Evolutionary conservation across 2,888 invertebrate genomes (phyloP).

Genomic region (Hyposoter didymator): DNA sequence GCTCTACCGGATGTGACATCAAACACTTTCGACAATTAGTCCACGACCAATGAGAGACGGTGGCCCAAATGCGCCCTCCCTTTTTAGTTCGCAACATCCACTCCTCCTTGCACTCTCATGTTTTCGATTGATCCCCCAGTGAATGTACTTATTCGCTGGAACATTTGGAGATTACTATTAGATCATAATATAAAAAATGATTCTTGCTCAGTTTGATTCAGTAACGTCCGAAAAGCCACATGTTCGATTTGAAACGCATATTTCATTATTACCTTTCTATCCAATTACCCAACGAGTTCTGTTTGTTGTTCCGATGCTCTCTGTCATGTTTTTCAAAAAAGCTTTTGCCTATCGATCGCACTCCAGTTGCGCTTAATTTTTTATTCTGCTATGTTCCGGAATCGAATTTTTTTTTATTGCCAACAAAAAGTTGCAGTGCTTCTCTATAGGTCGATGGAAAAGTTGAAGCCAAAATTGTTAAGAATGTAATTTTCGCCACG

Average conservation of each 20-base stretch:
- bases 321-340: neutral
- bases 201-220: too few species aligned
- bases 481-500: neutral
- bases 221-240: too few species aligned
- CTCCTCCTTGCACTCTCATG: neutral
- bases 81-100: neutral
- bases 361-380: too few species aligned
- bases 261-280: neutral
- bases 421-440: slow-evolving; percentile 51
- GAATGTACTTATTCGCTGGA: neutral
- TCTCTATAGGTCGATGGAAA: slow-evolving; percentile 42
- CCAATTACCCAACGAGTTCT: neutral
- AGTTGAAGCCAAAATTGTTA: slow-evolving; percentile 25
- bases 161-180: too few species aligned
- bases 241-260: too few species aligned
- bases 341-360: too few species aligned
- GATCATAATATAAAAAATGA: too few species aligned
- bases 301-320: neutral
- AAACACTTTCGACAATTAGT: slow-evolving; percentile 81
- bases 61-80: slow-evolving; percentile 37
- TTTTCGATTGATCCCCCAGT: neutral
- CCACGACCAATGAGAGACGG: slow-evolving; percentile 69
- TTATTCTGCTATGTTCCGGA: too few species aligned
- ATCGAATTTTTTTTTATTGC: neutral
- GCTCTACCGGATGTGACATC: slow-evolving; percentile 77